Evolutionary conservation across 2,888 invertebrate genomes (phyloP).

Genomic region (Leptinotarsa tumamoca): DNA sequence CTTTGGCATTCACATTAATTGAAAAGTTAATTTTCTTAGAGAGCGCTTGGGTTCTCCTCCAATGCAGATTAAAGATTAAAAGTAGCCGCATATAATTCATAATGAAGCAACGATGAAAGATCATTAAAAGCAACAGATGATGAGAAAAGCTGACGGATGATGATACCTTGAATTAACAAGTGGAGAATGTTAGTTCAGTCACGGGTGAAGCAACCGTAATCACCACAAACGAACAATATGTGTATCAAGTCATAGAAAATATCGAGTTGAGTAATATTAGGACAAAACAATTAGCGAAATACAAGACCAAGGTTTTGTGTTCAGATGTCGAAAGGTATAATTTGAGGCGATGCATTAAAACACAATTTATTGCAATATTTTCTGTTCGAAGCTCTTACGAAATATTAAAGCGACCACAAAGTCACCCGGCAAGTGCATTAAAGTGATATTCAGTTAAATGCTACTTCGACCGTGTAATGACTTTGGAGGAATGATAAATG

Average conservation of each 20-base stretch:
- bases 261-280: not conserved
- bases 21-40: too few species aligned
- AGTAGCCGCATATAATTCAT: too few species aligned
- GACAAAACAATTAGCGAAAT: constrained; percentile 14
- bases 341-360: constrained; percentile 20
- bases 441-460: constrained; percentile 9
- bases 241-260: not conserved
- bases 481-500: constrained; percentile 10
- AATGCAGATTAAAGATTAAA: too few species aligned
- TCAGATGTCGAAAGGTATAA: constrained; percentile 23
- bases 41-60: too few species aligned
- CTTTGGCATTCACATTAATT: too few species aligned
- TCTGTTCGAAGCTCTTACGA: constrained; percentile 16
- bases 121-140: too few species aligned
- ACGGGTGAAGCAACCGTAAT: too few species aligned
- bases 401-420: constrained; percentile 9
- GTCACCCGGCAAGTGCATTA: constrained; percentile 11
- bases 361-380: constrained; percentile 16
- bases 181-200: not conserved
- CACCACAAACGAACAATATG: not conserved
- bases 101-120: too few species aligned
- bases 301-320: constrained; percentile 26
- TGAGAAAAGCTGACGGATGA: not conserved
- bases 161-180: not conserved
- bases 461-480: constrained; percentile 13